Conservation (phyloP, 2,888 invertebrate species). For the Anoncus sp. region DNA sequence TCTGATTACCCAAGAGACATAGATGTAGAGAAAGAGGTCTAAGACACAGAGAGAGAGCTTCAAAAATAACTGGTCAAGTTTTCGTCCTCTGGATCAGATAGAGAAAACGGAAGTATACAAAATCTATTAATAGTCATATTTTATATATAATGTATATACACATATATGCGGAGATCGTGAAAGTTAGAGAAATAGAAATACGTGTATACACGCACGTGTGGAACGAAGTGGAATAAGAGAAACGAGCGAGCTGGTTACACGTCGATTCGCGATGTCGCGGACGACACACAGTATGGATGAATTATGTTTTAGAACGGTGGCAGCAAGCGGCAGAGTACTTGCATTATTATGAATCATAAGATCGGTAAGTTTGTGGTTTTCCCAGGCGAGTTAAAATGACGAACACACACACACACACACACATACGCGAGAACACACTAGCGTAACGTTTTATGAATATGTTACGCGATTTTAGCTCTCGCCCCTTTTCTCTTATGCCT, state of each 20-base stretch:
- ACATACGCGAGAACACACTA: background rate
- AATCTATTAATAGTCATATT: conserved; percentile 60
- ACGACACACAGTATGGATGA: conserved; percentile 48
- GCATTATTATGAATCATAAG: conserved; percentile 51
- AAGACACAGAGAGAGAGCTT: conserved; percentile 41
- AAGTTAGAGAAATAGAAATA: background rate
- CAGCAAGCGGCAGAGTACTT: conserved; percentile 1
- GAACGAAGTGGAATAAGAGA: background rate
- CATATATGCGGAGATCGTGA: background rate
- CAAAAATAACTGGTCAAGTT: conserved; percentile 75
- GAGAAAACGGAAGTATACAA: conserved; percentile 56
- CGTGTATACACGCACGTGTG: background rate
- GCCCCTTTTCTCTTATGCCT: background rate
- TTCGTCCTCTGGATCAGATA: conserved; percentile 49
- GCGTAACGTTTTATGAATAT: conserved; percentile 53
- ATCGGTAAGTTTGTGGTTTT: conserved; percentile 36
- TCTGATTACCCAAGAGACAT: background rate
- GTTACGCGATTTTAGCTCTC: conserved; percentile 16
- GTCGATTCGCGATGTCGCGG: conserved; percentile 43
- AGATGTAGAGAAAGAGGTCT: conserved; percentile 33
- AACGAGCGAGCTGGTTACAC: conserved; percentile 17
- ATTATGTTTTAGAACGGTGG: conserved; percentile 36
- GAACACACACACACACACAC: conserved; percentile 35
- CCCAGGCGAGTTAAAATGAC: conserved; percentile 20
- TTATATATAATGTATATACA: conserved; percentile 19